Conservation (phyloP, 35 echinoderm and acorn worm species). For the Apostichopus japonicus region DNA sequence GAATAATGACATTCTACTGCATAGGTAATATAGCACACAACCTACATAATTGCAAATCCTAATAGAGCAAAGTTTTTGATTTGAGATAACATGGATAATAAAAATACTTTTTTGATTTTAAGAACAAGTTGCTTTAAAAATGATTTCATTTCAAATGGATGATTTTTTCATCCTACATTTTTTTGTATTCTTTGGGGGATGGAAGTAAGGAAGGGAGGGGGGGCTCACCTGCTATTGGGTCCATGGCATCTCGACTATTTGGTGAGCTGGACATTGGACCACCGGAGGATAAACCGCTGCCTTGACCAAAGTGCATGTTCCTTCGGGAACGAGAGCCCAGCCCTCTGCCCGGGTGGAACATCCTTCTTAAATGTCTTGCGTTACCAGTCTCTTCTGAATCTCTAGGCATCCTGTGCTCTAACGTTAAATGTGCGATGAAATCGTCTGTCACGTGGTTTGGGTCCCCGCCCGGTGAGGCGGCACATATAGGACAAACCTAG, state of each 20-base stretch:
- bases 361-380: constrained; percentile 94
- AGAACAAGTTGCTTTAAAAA: too few relatives aligned
- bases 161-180: too few relatives aligned
- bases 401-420: constrained; percentile 89
- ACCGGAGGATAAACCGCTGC: constrained; percentile 78
- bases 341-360: constrained; percentile 98
- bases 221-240: constrained; percentile 92
- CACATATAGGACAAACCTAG: constrained; percentile 99
- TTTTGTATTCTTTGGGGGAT: too few relatives aligned
- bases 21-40: too few relatives aligned
- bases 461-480: constrained; percentile 91
- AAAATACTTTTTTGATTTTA: too few relatives aligned
- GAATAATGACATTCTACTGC: too few relatives aligned
- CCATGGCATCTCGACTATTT: constrained; percentile 98
- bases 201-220: too few relatives aligned
- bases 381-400: constrained; percentile 97
- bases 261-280: constrained; percentile 93
- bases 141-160: too few relatives aligned
- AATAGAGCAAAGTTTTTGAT: too few relatives aligned
- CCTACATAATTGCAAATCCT: too few relatives aligned
- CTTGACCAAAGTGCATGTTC: constrained; percentile 98
- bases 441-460: constrained; percentile 99
- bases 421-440: constrained; percentile 96
- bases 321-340: constrained; percentile 83
- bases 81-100: too few relatives aligned